phyloP scores from a whole-genome alignment of 2,113 vertebrate genomes.

The Suncus etruscus region DNA sequence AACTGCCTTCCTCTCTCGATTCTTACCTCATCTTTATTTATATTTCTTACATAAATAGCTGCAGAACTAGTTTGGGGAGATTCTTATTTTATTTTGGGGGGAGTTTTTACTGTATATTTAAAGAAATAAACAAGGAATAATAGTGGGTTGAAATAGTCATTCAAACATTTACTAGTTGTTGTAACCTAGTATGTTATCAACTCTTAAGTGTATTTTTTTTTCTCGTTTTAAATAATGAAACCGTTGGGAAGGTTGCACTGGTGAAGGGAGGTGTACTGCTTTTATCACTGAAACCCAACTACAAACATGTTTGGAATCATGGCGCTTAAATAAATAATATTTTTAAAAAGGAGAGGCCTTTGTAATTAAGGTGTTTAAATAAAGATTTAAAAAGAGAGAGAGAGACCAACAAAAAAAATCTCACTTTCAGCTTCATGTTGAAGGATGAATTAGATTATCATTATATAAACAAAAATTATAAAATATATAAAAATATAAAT shows the following conservation, averaged over 20 bases:
- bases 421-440: neutral
- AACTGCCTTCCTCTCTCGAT: neutral
- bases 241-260: too few relatives aligned
- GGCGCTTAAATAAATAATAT: too few relatives aligned
- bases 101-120: neutral
- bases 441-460: conserved; percentile 16
- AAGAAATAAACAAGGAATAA: neutral
- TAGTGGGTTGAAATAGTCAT: neutral
- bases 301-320: too few relatives aligned
- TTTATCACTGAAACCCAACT: too few relatives aligned
- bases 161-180: neutral
- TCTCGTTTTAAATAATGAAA: neutral
- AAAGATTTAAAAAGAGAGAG: neutral
- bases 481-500: neutral
- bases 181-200: neutral
- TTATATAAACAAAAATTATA: neutral
- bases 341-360: too few relatives aligned
- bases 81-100: neutral
- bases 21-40: conserved; percentile 22
- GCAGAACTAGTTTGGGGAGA: too few relatives aligned
- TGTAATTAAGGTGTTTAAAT: too few relatives aligned
- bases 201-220: conserved; percentile 14
- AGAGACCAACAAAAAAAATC: neutral
- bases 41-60: neutral
- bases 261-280: too few relatives aligned